Evolutionary conservation across 2,888 invertebrate genomes (phyloP), one percentile per base, ranked within the genome.

Genomic region (Neria commutata): DNA sequence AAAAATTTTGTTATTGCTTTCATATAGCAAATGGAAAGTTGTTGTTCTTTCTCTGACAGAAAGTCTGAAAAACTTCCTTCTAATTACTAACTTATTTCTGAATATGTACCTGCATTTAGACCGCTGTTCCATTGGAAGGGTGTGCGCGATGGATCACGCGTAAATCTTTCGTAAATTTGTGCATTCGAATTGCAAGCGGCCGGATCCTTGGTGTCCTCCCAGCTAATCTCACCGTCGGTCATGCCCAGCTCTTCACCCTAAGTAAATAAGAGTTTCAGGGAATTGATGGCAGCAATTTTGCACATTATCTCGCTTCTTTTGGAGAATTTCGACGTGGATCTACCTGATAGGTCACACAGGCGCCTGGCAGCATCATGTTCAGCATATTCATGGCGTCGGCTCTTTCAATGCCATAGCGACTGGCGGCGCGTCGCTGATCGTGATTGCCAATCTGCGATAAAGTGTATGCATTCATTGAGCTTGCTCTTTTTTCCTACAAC

Each of bases 331-430:
- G n/a, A 46, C 4, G 19, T 17, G 48, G 37, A 16, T 55, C 52
- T 54, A 71, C 88, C 71, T 87, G 85, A 76, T 87, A 89, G 10
- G 86, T 82, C 26, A 88, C 81, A 14, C 85, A 81, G 0, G 86
- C 84, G 3, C 89, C 89, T 0, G 87, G 87, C 25, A 90, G 76
- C 14, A 87, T 75, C 71, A 86, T 79, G 24, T 85, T 78, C 47
- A 90, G 67, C 85, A 94, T 92, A 73, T 91, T 91, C 72, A 93
- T 85, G n/a, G 88, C 89, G 76, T 94, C 92, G 0, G 88, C 86
- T 65, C 89, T 83, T 48, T 86, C 84, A 0, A 76, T 75, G 1
- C 89, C 88, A 71, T 86, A 86, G 11, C 89, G 84, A 0, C 84
- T 83, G 0, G 86, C 85, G 73, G 87, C 83, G 61, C 89, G 82